Evolutionary conservation across 2,888 invertebrate genomes (phyloP), one percentile per base, ranked within the genome.

Genomic region (Tenthredo distinguenda): DNA sequence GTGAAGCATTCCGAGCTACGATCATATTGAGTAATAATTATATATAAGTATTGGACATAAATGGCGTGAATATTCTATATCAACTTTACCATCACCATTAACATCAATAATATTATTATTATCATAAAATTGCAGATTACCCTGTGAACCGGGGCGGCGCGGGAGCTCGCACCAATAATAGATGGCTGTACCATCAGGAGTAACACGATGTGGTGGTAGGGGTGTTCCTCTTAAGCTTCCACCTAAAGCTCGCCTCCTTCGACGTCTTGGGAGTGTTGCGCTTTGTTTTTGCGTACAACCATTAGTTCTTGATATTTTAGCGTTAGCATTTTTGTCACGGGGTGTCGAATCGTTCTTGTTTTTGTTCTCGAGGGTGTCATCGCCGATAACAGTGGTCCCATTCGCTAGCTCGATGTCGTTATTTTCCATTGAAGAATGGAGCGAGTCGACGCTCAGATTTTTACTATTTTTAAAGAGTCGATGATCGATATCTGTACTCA

Each of bases 121-220:
- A 50, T 77, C 77, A 77, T 55, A 77, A 77, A 77, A 77, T 77
- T 50, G 34, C 34, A 10, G 50, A 84, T 76, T 93, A 93, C 93
- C 93, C 93, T 93, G 93, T 91, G 92, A 93, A 91, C 93, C 93
- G 92, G 93, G 93, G 90, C 92, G 93, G 91, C 93, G 92, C 90
- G 96, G 96, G 94, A 97, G 94, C 94, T 97, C 97, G 94, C 97
- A 97, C 97, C 97, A 97, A 95, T 97, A 97, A 95, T 96, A 97
- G 92, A 97, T 96, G 92, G 96, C 96, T 87, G 97, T 97, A 90
- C 97, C 97, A 94, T 98, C 97, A 43, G 97, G 96, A 85, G 97
- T 97, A 90, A 96, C 95, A 88, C 97, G 95, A 92, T 96, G 96
- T 86, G 97, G 97, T 88, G 97, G 97, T 91, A 95, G 89, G 9